Conservation (phyloP, 1,140 invertebrate species). For the Eumaeus atala region DNA sequence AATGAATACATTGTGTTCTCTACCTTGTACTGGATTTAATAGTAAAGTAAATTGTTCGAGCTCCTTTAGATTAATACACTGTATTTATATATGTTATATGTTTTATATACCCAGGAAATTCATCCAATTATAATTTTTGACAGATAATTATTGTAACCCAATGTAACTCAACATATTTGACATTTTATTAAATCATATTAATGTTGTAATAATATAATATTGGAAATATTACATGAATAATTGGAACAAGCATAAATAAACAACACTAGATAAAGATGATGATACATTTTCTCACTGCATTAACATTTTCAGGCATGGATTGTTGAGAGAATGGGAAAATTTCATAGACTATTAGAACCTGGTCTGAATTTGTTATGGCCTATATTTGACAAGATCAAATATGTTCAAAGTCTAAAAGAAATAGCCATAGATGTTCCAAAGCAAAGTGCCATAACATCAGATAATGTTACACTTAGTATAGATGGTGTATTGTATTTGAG, state of each 20-base stretch:
- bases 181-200: too few relatives aligned
- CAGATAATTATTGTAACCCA: too few relatives aligned
- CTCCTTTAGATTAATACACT: too few relatives aligned
- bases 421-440: slow-evolving; percentile 99
- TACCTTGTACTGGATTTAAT: too few relatives aligned
- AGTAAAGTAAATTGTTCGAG: too few relatives aligned
- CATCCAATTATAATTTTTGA: too few relatives aligned
- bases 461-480: slow-evolving; percentile 97
- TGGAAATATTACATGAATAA: background rate
- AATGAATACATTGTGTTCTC: too few relatives aligned
- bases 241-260: background rate
- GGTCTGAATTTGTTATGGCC: slow-evolving; percentile 96
- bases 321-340: slow-evolving; percentile 98
- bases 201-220: too few relatives aligned
- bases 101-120: too few relatives aligned
- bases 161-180: too few relatives aligned
- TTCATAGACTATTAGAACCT: slow-evolving; percentile 92
- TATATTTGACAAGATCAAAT: slow-evolving; percentile 94
- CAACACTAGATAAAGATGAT: background rate
- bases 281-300: background rate
- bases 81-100: too few relatives aligned
- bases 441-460: slow-evolving; percentile 97
- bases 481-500: slow-evolving; percentile 98
- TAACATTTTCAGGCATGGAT: slow-evolving; percentile 90
- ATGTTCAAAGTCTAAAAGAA: slow-evolving; percentile 99